Evolutionary conservation across 2,888 invertebrate genomes (phyloP).

Genomic region (Eupithecia exiguata): DNA sequence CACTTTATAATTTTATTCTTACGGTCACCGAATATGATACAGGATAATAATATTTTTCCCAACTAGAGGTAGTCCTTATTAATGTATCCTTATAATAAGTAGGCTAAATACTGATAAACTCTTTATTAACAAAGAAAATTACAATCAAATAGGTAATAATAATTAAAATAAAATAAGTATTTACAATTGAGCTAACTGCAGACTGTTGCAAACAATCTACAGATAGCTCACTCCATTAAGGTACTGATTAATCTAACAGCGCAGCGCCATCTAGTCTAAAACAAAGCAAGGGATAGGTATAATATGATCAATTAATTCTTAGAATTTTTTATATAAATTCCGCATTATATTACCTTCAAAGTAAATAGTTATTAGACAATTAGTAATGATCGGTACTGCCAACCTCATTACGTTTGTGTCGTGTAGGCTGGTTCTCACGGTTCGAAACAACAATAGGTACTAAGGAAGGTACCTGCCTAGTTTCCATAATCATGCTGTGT

Average conservation of each 20-base stretch:
- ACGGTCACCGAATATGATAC: not conserved
- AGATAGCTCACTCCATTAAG: too few relatives aligned
- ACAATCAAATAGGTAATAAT: too few relatives aligned
- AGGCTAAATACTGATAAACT: too few relatives aligned
- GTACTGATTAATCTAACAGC: not conserved
- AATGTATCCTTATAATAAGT: too few relatives aligned
- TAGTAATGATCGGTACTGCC: not conserved
- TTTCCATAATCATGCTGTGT: not conserved
- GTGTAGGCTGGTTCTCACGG: not conserved
- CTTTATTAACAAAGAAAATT: too few relatives aligned
- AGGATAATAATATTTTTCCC: too few relatives aligned
- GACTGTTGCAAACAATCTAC: too few relatives aligned
- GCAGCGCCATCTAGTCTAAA: not conserved
- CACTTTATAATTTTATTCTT: not conserved
- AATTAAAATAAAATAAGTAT: too few relatives aligned
- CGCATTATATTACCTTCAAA: not conserved
- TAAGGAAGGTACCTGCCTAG: not conserved
- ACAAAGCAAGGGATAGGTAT: not conserved
- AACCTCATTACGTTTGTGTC: not conserved
- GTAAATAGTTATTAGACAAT: not conserved
- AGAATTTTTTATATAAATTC: not conserved
- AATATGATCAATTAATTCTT: too few relatives aligned
- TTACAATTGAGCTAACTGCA: too few relatives aligned
- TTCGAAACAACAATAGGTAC: not conserved
- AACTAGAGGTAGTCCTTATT: too few relatives aligned